A percentile compares a stretch with the other conserved stretches of the same genome.
Evolutionary conservation across 2,797 vertebrate species (phyloP).

Genomic region (Rhabdomys pumilio): DNA sequence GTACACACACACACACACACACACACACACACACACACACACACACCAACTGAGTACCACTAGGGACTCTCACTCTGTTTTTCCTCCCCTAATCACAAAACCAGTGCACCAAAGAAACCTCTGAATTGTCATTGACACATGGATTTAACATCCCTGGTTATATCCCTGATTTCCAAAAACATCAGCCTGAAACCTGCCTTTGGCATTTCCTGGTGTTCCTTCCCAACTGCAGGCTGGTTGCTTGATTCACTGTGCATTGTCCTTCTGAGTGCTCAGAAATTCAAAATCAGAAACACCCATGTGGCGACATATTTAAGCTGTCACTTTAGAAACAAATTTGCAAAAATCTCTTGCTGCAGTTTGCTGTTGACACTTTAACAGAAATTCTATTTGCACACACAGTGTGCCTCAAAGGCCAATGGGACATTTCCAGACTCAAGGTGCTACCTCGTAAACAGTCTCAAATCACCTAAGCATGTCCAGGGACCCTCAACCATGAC

Average conservation of each 20-base stretch:
- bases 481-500: background rate
- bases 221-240: background rate
- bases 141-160: slow-evolving; percentile 42
- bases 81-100: slow-evolving; percentile 41
- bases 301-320: slow-evolving; percentile 58
- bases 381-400: slow-evolving; percentile 66
- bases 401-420: slow-evolving; percentile 26
- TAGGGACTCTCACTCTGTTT: background rate
- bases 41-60: background rate
- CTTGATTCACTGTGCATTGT: slow-evolving; percentile 59
- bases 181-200: slow-evolving; percentile 19
- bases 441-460: slow-evolving; percentile 37
- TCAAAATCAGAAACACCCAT: slow-evolving; percentile 50
- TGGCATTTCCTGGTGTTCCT: slow-evolving; percentile 35
- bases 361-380: slow-evolving; percentile 53
- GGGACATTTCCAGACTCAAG: slow-evolving; percentile 36
- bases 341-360: slow-evolving; percentile 26
- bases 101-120: background rate
- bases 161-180: background rate
- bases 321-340: slow-evolving; percentile 64
- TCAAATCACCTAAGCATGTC: background rate
- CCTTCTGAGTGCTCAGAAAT: slow-evolving; percentile 47
- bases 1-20: background rate
- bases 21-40: background rate
- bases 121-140: background rate